Evolutionary conservation across 2,113 vertebrate genomes (phyloP).

Genomic region (Pseudorasbora parva): DNA sequence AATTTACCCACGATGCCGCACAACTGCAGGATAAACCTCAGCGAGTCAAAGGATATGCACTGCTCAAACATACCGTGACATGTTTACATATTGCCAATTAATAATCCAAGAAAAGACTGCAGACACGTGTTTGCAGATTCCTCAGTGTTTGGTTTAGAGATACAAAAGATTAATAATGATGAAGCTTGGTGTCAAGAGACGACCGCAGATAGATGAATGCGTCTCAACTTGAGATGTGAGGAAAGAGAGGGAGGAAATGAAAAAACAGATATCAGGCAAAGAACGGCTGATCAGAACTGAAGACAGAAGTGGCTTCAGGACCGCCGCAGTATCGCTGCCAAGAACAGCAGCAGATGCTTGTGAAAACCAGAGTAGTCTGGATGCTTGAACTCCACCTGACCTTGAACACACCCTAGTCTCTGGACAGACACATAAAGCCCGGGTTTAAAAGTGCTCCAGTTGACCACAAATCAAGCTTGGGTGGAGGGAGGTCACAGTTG

Average conservation of each 20-base stretch:
- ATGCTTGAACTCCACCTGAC: slow-evolving; percentile 47
- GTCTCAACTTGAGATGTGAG: slow-evolving; percentile 3
- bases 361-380: slow-evolving; percentile 11
- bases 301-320: slow-evolving; percentile 3
- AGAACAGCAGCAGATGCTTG: slow-evolving; percentile 43
- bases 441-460: slow-evolving; percentile 33
- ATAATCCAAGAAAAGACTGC: slow-evolving; percentile 23
- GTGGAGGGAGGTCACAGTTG: slow-evolving; percentile 31
- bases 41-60: slow-evolving; percentile 19
- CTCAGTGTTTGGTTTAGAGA: slow-evolving; percentile 20
- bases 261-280: slow-evolving; percentile 27
- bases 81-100: slow-evolving; percentile 44
- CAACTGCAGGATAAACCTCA: slow-evolving; percentile 34
- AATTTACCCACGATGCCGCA: slow-evolving; percentile 25
- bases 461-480: slow-evolving; percentile 39
- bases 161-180: slow-evolving; percentile 40
- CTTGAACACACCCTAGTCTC: slow-evolving; percentile 38
- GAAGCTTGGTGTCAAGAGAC: slow-evolving; percentile 24
- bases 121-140: slow-evolving; percentile 41
- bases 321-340: background rate
- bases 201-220: background rate
- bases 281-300: slow-evolving; percentile 8
- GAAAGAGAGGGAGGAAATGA: slow-evolving; percentile 34
- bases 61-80: slow-evolving; percentile 34
- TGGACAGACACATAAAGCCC: slow-evolving; percentile 36